Evolutionary conservation across 30 jellyfish, hydroid and myxozoan genomes (phyloP), one percentile per base, ranked within the genome.

Genomic region (Hydractinia symbiolongicarpus): DNA sequence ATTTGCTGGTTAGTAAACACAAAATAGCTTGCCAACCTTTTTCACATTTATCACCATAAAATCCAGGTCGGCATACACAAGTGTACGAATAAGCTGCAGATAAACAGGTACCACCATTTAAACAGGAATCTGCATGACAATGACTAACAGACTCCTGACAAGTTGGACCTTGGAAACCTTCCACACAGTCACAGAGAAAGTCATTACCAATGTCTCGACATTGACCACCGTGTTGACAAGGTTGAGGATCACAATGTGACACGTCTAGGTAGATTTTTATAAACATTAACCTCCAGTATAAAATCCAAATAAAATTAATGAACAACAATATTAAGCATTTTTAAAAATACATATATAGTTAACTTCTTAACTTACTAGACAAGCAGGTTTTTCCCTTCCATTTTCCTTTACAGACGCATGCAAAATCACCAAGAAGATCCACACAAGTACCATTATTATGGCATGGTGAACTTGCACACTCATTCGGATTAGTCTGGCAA

Each of bases 381-480:
- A 75, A 49, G 50, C 86, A 78, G 40, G 50, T 30, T 62, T 78
- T 78, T 78, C 86, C 86, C 57, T 44, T 55, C 86, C 86, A 78
- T 30, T 75, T 75, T 21, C 11, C 60, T 13, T 54, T 54, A 55
- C 83, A 75, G 16, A 50, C 76, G 71, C 83, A 75, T n/a, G 55
- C 76, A 54, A 75, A 75, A 75, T 75, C 83, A 54, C 55, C 55
- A 4, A 30, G 19, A 30, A 49, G 83, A 75, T 75, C 83, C 17
- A 75, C 60, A 16, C 83, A 75, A 4, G 83, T 75, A 20, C 67
- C 83, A 54, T 75, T 75, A 75, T 75, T 75, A 44, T 15, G 17
- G 79, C 83, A 75, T 4, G 83, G 72, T 16, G 76, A 44, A 5
- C 1, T 54, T 49, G 19, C 61, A 55, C 83, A 75, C 9, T 75